Base-by-base conservation (phyloP, 2,113 vertebrate genomes). In the Prunella fulvescens region DNA sequence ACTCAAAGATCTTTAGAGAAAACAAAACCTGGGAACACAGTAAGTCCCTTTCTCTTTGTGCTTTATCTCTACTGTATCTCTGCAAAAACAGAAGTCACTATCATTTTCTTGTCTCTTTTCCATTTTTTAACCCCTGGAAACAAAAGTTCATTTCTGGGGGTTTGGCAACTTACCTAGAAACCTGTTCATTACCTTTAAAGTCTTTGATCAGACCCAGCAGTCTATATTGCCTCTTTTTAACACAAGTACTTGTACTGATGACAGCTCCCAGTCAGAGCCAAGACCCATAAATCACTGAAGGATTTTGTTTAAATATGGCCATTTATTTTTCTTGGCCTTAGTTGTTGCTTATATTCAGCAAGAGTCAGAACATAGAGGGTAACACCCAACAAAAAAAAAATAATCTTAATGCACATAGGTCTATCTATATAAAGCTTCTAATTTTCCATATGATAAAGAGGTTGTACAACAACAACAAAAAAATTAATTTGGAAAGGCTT, bases 291-390 rank as follows among this genome's bases (percentile, higher is more conserved):
- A 96, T 96, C 71, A 95, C 25, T 45, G 42, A 86, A 82, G 13
- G 51, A 93, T 93, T 97, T 88, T 93, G 54, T 87, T 92, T 93
- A 81, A 95, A 92, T 65, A 73, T 7, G 7, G 60, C 25, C 29
- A 31, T 42, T 85, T 95, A 11, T 88, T 97, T 97, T 95, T 65
- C 61, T 97, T 96, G 84, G 72, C 35, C 57, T 73, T 73, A 50
- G 24, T 85, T 57, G 7, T 71, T 89, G 24, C 31, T 86, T 69
- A 39, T 12, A 70, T 58, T 65, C 40, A 92, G 25, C 65, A 82
- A 72, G 85, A 39, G 33, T 81, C 67, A 92, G 44, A 56, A 92
- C 90, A 94, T 5, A 76, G 26, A 86, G 53, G 31, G 45, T 44
- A 79, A 93, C 51, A 70, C 42, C 25, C 47, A 51, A 47, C 9